These are phyloP conservation scores for Perca fluviatilis DNA, from an alignment of 2,113 vertebrate species.

Conservation along the genomic window DNA sequence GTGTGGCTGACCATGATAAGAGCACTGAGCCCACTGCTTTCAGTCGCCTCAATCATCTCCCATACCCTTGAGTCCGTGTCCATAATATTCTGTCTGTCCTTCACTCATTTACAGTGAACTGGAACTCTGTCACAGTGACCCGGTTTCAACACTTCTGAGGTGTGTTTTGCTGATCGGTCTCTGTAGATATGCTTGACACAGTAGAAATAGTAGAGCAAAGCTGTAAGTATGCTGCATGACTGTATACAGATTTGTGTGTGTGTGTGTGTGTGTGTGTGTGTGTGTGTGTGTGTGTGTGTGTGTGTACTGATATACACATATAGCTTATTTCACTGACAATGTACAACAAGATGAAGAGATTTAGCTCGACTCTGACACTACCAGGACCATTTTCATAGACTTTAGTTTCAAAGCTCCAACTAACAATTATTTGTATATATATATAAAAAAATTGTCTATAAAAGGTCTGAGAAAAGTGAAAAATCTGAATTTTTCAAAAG, in stretches of 20 bases:
- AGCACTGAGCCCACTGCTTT: constrained; percentile 42
- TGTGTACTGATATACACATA: background rate
- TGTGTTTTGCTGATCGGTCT: constrained; percentile 36
- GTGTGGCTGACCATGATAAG: constrained; percentile 80
- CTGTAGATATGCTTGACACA: constrained; percentile 7
- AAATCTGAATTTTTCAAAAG: background rate
- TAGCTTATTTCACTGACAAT: constrained; percentile 14
- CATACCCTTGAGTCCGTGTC: constrained; percentile 54
- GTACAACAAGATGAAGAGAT: constrained; percentile 18
- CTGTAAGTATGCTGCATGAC: background rate
- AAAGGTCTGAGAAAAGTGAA: background rate
- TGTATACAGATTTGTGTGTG: constrained; percentile 33
- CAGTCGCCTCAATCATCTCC: constrained; percentile 61
- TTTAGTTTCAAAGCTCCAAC: background rate
- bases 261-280: constrained; percentile 1
- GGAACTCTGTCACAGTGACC: constrained; percentile 54
- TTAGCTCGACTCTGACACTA: constrained; percentile 2
- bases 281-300: background rate
- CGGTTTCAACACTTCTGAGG: constrained; percentile 51
- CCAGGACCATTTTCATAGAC: background rate
- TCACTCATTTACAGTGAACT: constrained; percentile 48
- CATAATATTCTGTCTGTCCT: constrained; percentile 56
- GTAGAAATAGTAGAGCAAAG: background rate
- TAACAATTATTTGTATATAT: no score
- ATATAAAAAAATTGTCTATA: no score